A percentile compares a stretch with the other conserved stretches of the same genome.
Evolutionary conservation across 2,113 vertebrate species (phyloP).

Genomic region (Eulemur rufifrons): DNA sequence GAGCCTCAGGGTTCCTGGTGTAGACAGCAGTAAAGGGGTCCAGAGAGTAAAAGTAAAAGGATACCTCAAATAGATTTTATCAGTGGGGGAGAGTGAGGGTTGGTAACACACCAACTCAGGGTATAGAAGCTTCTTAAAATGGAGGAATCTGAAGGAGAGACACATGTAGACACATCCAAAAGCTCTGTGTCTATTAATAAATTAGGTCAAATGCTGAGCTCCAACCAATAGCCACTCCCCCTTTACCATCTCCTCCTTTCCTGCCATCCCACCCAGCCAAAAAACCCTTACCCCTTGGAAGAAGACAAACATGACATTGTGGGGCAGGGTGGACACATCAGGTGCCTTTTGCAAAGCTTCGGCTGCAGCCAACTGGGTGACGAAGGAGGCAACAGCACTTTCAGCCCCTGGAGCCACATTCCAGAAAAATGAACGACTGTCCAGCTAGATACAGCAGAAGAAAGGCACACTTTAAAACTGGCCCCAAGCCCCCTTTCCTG

Average conservation of each 20-base stretch:
- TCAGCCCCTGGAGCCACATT: constrained; percentile 92
- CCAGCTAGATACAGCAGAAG: constrained; percentile 84
- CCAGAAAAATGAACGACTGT: constrained; percentile 96
- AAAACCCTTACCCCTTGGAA: constrained; percentile 93
- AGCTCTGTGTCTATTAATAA: neutral
- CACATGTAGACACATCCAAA: neutral
- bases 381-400: constrained; percentile 88
- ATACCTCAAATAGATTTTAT: neutral
- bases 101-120: neutral
- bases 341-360: constrained; percentile 87
- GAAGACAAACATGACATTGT: constrained; percentile 93
- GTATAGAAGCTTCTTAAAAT: neutral
- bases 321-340: constrained; percentile 73
- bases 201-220: neutral
- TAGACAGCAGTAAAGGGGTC: neutral
- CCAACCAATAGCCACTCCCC: neutral
- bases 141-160: neutral
- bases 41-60: neutral
- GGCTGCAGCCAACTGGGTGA: constrained; percentile 91
- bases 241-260: neutral
- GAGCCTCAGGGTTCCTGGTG: neutral
- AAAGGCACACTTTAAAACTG: neutral
- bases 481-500: neutral
- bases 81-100: accelerated
- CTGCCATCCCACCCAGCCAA: neutral